Evolutionary conservation across 2,797 vertebrate genomes (phyloP), one percentile per base, ranked within the genome.

Genomic region (Setipinna tenuifilis): DNA sequence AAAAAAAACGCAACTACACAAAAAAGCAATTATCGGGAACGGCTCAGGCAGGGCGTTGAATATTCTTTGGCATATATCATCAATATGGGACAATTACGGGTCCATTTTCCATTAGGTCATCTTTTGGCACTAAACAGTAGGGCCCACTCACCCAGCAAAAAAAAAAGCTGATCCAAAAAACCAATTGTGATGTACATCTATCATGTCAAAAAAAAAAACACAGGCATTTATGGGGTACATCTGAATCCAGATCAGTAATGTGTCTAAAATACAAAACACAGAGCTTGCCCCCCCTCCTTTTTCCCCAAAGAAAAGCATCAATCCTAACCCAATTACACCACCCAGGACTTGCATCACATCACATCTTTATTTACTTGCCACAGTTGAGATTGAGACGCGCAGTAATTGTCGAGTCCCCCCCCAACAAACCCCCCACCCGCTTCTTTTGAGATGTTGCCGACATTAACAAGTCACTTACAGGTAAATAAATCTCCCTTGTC

Each of bases 401-500:
- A 35, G 71, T 78, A 78, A 78, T 78, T 78, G 35, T 44, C 12
- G 25, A 4, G 65, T 14, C 12, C 65, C 65, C 65, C 31, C 2
- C 35, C 35, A 2, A 41, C 35, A 2, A 41, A 5, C 35, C 35
- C 35, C 2, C 35, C 35, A 41, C 35, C 35, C 35, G 7, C 71
- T 3, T 78, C 71, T 78, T 78, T 44, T 78, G 46, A 82, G 71
- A 65, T 57, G 28, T 87, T 82, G 65, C 78, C 71, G 80, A 82
- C 58, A 65, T 81, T 80, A 87, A 80, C 44, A 44, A 68, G 68
- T 87, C 71, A 11, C 65, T 85, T 68, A 75, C 80, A 58, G 84
- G 83, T 83, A 87, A 83, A 85, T 86, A 85, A 84, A 82, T 82
- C 82, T 31, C 82, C 50, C 71, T 19, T 31, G 50, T 82, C 25